Percentiles rank a stretch among this genome's conserved stretches.
Conservation (phyloP, 2,797 vertebrate genomes). For the Lagodon rhomboides region DNA sequence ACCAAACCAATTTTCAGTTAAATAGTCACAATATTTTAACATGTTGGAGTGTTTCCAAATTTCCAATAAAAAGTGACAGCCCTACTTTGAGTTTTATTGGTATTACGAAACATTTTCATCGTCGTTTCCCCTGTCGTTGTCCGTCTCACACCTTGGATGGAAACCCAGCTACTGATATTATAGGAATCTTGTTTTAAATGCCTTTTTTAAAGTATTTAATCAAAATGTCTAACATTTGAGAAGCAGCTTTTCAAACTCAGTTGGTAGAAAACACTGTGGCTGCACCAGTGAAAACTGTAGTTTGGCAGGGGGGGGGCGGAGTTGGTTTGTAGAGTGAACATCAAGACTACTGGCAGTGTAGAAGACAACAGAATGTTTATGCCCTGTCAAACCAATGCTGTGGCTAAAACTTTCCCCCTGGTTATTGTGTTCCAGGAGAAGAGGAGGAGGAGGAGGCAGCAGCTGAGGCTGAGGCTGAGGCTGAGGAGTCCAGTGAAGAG, state of each 20-base stretch:
- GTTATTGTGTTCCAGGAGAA: conserved; percentile 58
- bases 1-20: too few species aligned
- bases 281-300: background rate
- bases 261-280: background rate
- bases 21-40: too few species aligned
- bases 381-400: background rate
- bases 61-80: too few species aligned
- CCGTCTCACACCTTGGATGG: conserved; percentile 8
- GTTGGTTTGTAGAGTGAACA: too few species aligned
- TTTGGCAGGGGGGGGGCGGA: background rate
- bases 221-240: background rate
- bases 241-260: conserved; percentile 2
- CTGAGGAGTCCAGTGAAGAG: conserved; percentile 11
- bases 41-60: too few species aligned
- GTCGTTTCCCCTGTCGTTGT: background rate
- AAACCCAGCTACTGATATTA: conserved; percentile 30
- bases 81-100: background rate
- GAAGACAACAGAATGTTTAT: background rate
- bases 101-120: background rate
- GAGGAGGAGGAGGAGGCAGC: conserved; percentile 29
- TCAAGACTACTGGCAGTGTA: background rate
- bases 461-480: background rate
- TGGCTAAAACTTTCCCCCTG: background rate
- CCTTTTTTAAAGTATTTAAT: background rate
- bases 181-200: background rate